Conservation (phyloP, 2,113 vertebrate genomes). For the Chlorocebus sabaeus region DNA sequence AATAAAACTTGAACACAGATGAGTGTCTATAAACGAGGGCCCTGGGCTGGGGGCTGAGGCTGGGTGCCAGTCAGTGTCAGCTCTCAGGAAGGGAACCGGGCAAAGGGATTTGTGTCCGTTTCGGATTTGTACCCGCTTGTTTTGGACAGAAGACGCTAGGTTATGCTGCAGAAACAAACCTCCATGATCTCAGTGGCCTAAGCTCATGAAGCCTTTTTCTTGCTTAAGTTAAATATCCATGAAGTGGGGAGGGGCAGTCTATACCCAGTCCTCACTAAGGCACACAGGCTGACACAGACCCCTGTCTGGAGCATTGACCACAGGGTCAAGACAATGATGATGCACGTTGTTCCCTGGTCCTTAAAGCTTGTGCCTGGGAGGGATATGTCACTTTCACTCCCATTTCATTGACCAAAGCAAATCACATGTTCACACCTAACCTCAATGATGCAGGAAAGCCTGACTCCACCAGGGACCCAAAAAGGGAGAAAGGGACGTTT, state of each 20-base stretch:
- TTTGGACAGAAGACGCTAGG: background rate
- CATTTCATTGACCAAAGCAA: background rate
- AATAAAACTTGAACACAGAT: background rate
- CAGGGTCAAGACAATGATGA: background rate
- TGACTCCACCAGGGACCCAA: background rate
- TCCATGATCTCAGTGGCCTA: background rate
- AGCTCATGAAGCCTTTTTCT: background rate
- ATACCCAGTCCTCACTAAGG: accelerated
- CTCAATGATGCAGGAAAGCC: background rate
- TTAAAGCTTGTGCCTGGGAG: background rate
- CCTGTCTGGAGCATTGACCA: too few relatives aligned
- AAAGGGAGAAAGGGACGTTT: too few relatives aligned
- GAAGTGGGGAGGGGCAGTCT: accelerated
- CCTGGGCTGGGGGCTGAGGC: background rate
- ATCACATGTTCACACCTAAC: background rate
- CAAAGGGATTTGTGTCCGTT: background rate
- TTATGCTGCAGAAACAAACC: background rate
- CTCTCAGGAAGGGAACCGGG: background rate
- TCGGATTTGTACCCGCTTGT: background rate
- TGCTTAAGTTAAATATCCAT: background rate
- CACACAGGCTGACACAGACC: background rate
- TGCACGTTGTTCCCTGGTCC: background rate
- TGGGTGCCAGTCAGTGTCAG: background rate
- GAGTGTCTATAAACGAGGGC: background rate
- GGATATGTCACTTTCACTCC: background rate